Conservation (phyloP, 2,888 invertebrate genomes). For the Drosophila buzzatii region DNA sequence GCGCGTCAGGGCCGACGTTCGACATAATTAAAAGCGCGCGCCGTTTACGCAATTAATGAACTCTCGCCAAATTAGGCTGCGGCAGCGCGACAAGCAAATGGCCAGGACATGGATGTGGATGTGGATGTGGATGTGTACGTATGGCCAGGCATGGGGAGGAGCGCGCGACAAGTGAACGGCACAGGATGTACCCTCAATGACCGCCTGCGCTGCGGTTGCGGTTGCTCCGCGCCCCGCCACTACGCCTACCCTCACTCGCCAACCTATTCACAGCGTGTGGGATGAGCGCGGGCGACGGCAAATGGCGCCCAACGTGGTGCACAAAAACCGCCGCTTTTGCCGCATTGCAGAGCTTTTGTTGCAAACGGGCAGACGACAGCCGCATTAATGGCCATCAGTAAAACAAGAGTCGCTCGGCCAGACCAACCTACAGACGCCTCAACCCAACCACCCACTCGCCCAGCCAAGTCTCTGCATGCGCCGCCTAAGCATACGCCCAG, state of each 20-base stretch:
- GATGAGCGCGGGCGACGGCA: constrained; percentile 11
- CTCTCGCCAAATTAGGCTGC: constrained; percentile 79
- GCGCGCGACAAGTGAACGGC: constrained; percentile 18
- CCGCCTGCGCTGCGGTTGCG: constrained; percentile 62
- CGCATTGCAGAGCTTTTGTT: constrained; percentile 78
- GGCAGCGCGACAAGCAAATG: constrained; percentile 76
- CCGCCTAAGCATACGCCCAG: constrained; percentile 34
- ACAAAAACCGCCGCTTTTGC: constrained; percentile 75
- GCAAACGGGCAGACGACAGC: constrained; percentile 61
- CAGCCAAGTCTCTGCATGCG: constrained; percentile 9
- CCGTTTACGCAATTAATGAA: constrained; percentile 80
- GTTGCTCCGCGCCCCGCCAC: constrained; percentile 13
- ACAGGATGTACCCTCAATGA: constrained; percentile 51
- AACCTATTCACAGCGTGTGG: constrained; percentile 25
- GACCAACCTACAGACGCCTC: not conserved
- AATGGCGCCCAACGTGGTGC: constrained; percentile 53
- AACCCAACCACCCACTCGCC: not conserved
- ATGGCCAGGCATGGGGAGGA: not conserved
- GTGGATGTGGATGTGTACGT: not conserved
- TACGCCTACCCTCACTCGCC: not conserved
- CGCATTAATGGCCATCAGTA: constrained; percentile 73
- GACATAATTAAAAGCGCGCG: constrained; percentile 80
- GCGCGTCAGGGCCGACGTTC: constrained; percentile 58
- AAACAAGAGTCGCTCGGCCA: constrained; percentile 38
- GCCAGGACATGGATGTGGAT: constrained; percentile 38